Evolutionary conservation across 2,888 invertebrate genomes (phyloP).

Genomic region (Epinotia bilunana): DNA sequence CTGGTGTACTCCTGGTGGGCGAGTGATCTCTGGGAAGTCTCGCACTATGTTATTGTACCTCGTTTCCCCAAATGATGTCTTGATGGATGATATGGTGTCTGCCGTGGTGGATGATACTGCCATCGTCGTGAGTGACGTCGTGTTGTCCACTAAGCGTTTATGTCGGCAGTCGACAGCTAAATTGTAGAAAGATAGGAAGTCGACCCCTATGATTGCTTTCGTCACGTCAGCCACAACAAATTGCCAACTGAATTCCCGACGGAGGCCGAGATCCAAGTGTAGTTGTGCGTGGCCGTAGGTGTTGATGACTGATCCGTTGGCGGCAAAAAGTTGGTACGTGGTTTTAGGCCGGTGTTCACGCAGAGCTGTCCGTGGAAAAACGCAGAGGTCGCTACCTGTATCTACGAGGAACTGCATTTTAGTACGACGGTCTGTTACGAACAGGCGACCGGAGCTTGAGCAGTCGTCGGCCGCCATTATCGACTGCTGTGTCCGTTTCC

Average conservation of each 20-base stretch:
- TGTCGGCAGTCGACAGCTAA: not conserved
- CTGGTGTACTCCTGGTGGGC: not conserved
- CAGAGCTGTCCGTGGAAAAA: slow-evolving; percentile 6
- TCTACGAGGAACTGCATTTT: no score
- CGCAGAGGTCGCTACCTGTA: not conserved
- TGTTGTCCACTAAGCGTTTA: not conserved
- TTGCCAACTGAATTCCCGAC: slow-evolving; percentile 2
- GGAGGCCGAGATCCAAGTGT: not conserved
- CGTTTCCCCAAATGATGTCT: not conserved
- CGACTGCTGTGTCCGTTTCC: slow-evolving; percentile 22
- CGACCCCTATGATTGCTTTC: slow-evolving; percentile 24
- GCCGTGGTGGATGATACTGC: not conserved
- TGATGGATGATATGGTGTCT: slow-evolving; percentile 3
- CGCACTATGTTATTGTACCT: not conserved
- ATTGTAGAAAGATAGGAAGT: slow-evolving; percentile 16
- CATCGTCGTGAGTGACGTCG: not conserved
- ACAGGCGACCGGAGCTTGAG: not conserved
- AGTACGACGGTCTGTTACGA: no score
- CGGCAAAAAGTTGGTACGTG: not conserved
- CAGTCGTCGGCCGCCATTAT: slow-evolving; percentile 6
- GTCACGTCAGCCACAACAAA: slow-evolving; percentile 26
- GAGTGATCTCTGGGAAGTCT: slow-evolving; percentile 14
- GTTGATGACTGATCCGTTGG: not conserved
- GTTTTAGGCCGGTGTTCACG: slow-evolving; percentile 11
- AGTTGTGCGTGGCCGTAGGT: slow-evolving; percentile 9